Base-by-base conservation (phyloP, 2,797 vertebrate genomes). In the Anomalospiza imberbis region DNA sequence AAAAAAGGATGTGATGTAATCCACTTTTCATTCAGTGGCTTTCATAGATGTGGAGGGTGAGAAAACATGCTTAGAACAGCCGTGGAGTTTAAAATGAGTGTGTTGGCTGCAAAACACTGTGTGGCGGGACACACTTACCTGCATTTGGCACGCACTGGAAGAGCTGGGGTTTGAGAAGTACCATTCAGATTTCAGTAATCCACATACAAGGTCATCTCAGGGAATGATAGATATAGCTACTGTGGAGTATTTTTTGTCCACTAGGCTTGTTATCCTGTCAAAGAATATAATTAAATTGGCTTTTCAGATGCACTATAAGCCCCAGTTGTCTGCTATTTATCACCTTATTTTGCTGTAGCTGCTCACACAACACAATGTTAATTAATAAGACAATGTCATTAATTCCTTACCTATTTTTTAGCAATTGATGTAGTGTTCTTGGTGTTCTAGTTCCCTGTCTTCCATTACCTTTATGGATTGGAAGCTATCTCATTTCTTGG, bases 311-410 rank as follows among this genome's bases (percentile, higher is more conserved):
- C 65, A 76, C 92, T 94, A 81, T 84, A 93, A 91, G 60, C 51
- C 91, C 73, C 85, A 86, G 77, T 73, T 91, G 90, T 57, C 71
- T 88, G 83, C 63, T 93, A 40, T 91, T 96, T 95, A 90, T 94
- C 88, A 90, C 77, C 88, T 82, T 82, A 91, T 60, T 94, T 91
- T 95, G 66, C 66, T 0, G 2, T 75, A 82, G 70, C 50, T 95
- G 68, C 92, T 95, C 73, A 40, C 55, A 91, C 60, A 91, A 55
- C 80, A 91, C n/a, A n/a, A n/a, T n/a, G n/a, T n/a, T n/a, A n/a
- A n/a, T n/a, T n/a, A n/a, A n/a, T n/a, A n/a, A n/a, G n/a, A 66
- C 65, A 66, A 60, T 22, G 58, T 94, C 79, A 93, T 91, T 73
- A 94, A 90, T 91, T 87, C 60, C 85, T 71, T 72, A 73, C 54